phyloP scores from a whole-genome alignment of 2,888 invertebrate species.

The Hyles lineata region DNA sequence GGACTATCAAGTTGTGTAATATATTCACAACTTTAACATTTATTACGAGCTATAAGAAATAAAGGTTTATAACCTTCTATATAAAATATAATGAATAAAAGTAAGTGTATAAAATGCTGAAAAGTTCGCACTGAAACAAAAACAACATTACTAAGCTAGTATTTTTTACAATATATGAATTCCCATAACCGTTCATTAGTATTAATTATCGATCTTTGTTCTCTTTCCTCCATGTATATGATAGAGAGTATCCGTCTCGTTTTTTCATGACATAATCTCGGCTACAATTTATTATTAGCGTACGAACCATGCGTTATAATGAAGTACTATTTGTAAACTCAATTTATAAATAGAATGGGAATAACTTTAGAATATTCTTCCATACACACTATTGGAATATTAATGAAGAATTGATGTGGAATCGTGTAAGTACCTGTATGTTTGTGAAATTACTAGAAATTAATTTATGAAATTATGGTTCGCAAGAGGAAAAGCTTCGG shows the following conservation, averaged over 20 bases:
- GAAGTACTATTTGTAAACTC: neutral
- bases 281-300: slow-evolving; percentile 20
- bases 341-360: neutral
- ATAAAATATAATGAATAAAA: neutral
- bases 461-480: too few species aligned
- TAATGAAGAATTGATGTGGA: neutral
- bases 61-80: neutral
- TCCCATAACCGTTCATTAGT: slow-evolving; percentile 15
- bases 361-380: neutral
- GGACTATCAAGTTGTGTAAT: neutral
- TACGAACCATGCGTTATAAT: slow-evolving; percentile 2
- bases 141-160: neutral
- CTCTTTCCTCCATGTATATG: neutral
- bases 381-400: neutral
- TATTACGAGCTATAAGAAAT: neutral
- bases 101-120: neutral
- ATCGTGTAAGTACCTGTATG: neutral
- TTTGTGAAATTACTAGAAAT: too few species aligned
- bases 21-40: slow-evolving; percentile 3
- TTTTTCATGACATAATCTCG: slow-evolving; percentile 13
- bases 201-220: neutral
- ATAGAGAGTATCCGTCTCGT: neutral
- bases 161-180: neutral
- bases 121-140: neutral
- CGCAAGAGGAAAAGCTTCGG: too few species aligned